Conservation (phyloP, 1,140 invertebrate genomes). For the Brachionus rotundiformis region DNA sequence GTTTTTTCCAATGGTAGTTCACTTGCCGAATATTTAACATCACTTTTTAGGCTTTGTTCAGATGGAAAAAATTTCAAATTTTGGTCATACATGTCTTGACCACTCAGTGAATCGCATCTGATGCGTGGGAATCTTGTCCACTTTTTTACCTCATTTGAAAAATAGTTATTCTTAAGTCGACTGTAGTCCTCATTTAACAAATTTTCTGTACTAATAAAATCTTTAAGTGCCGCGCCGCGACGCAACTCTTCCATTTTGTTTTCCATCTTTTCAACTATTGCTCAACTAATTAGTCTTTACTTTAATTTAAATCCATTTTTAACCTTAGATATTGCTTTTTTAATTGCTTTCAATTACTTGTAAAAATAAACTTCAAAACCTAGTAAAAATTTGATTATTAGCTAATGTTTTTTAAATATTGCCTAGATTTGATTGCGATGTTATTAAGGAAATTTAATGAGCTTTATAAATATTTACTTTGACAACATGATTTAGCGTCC, state of each 20-base stretch:
- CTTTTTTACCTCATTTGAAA: background rate
- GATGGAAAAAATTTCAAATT: slow-evolving; percentile 6
- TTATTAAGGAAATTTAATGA: background rate
- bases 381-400: background rate
- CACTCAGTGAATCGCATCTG: background rate
- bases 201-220: background rate
- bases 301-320: background rate
- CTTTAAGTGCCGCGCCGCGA: background rate
- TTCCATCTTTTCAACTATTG: background rate
- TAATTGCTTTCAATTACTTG: background rate
- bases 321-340: background rate
- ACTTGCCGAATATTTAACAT: background rate
- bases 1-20: background rate
- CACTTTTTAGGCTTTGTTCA: background rate
- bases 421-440: background rate
- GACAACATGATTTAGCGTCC: background rate
- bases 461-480: background rate
- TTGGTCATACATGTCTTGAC: background rate
- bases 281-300: background rate
- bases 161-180: slow-evolving; percentile 17
- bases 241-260: background rate
- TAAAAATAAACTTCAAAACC: background rate
- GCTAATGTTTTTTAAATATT: background rate
- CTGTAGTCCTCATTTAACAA: background rate
- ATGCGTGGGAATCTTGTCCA: slow-evolving; percentile 1